Base-by-base conservation (phyloP, 2,888 invertebrate genomes). In the Hydropsyche betteni region DNA sequence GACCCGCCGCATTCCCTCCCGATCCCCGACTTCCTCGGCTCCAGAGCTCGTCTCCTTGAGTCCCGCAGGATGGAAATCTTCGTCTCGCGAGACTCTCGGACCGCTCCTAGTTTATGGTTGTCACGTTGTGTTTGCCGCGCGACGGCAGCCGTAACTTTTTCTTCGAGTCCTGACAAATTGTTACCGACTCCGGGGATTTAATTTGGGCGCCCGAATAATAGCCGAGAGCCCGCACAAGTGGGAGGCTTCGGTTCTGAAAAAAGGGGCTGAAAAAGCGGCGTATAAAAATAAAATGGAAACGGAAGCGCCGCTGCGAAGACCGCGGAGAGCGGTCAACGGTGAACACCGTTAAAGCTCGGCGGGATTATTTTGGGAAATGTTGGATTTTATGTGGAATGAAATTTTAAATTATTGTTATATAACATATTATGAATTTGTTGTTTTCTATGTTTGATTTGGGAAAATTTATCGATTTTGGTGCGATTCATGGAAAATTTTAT, bases 121-220 rank as follows among this genome's bases (percentile, higher is more conserved):
- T 64, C 64, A 64, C 64, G 64, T 64, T 69, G 69, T 69, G 69
- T 69, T 69, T 51, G 24, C 51, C 51, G 44, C 69, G 38, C n/a
- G 14, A 69, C 44, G 50, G 38, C 51, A 4, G 24, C 68, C 64
- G 33, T 77, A 74, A 77, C 77, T 73, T 73, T 73, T 75, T 73
- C 70, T 36, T 44, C 64, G 34, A 55, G 69, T 52, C 74, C 75
- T 77, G 75, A 75, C 77, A 77, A 77, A 77, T 77, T 70, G 75
- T 68, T 68, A 74, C 53, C 14, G 50, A 50, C 77, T 69, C 73
- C 16, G 24, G 70, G 75, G 77, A 74, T 77, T 77, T 69, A 69
- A 75, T 77, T 77, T 75, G 58, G 77, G 38, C 50, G 72, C 38
- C 73, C 73, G 73, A 76, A 73, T 76, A 73, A 76, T 76, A 69